Evolutionary conservation across 2,797 vertebrate species (phyloP), one percentile per base, ranked within the genome.

Genomic region (Betta splendens): DNA sequence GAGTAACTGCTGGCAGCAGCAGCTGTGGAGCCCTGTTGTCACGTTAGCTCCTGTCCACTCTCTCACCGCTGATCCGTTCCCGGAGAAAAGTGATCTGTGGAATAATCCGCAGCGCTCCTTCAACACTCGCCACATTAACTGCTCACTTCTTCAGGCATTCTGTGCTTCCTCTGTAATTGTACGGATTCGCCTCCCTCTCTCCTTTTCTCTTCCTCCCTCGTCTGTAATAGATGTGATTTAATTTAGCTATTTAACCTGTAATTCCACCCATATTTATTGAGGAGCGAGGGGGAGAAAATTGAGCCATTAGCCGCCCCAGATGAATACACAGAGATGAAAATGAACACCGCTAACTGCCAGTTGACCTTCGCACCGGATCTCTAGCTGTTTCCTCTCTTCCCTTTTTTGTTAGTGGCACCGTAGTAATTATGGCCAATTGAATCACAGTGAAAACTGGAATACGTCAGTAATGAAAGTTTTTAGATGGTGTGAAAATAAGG

Each of bases 181-280:
- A 93, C 92, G 92, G 91, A 72, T 75, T 53, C 52, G 46, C 51
- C 70, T 77, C 64, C 17, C 64, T 60, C 61, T 64, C 52, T 28
- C 42, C 44, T 48, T 44, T 52, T 45, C 88, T 92, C 88, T 92
- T 42, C 91, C 70, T 80, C 91, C 89, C 87, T 69, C 91, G 90
- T 84, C 90, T 83, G 92, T 96, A 96, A 97, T 96, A 93, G 94
- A 94, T 90, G 89, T 98, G 96, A 98, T 98, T 98, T 98, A 97
- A 98, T 98, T 98, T 96, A 96, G 94, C 96, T 94, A 96, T 97
- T 98, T 98, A 98, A 98, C 95, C 96, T 97, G 95, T 98, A 97
- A 98, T 97, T 98, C 95, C 94, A 89, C 94, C 94, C 91, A 95
- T 98, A 98, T 98, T 98, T 97, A 98, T 98, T 96, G 95, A 95